phyloP scores from a whole-genome alignment of 2,888 invertebrate genomes.

The Agrochola macilenta region DNA sequence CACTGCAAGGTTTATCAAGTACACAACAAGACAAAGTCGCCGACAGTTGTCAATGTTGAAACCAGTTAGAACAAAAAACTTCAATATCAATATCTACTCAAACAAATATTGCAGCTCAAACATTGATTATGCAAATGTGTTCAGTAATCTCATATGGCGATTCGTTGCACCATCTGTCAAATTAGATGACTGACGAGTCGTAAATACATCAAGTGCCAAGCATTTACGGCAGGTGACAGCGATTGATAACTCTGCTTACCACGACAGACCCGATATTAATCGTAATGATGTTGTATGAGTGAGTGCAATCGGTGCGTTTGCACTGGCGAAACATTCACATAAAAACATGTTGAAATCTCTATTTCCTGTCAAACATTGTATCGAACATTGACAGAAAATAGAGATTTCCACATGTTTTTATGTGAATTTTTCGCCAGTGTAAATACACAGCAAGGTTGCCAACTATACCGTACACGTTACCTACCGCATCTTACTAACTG shows the following conservation, averaged over 20 bases:
- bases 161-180: conserved; percentile 28
- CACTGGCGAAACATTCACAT: too few relatives aligned
- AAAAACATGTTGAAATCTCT: too few relatives aligned
- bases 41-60: conserved; percentile 22
- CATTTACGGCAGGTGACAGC: conserved; percentile 9
- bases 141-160: conserved; percentile 11
- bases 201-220: conserved; percentile 5
- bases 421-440: too few relatives aligned
- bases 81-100: conserved; percentile 19
- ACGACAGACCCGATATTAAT: not conserved
- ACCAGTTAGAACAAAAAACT: conserved; percentile 22
- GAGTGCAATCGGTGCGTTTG: too few relatives aligned
- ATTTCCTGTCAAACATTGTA: too few relatives aligned
- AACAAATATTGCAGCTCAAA: too few relatives aligned
- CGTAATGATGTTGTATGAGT: not conserved
- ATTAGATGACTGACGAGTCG: not conserved
- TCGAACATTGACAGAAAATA: too few relatives aligned
- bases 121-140: conserved; percentile 28
- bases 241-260: conserved; percentile 21
- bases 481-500: too few relatives aligned
- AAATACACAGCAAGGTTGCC: too few relatives aligned
- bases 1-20: not conserved
- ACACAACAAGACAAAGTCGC: not conserved
- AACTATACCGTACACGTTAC: too few relatives aligned
- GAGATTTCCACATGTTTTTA: too few relatives aligned